Base-by-base conservation (phyloP, 2,797 vertebrate genomes). In the Glossophaga mutica region DNA sequence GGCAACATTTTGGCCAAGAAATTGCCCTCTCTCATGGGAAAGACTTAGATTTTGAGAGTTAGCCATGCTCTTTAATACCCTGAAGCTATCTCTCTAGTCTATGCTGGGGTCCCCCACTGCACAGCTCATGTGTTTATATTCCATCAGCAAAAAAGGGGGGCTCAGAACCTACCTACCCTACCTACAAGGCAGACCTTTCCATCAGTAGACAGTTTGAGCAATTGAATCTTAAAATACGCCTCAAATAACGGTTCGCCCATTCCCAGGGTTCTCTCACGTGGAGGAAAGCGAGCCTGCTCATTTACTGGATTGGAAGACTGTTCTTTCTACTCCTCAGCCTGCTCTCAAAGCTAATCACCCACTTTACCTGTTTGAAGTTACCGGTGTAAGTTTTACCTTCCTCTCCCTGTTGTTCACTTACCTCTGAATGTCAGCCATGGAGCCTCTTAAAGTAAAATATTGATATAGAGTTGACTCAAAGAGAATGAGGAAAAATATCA, bases 361-460 rank as follows among this genome's bases (percentile, higher is more conserved):
- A 52, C 70, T 89, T 65, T 26, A 68, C 65, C 15, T 42, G 22
- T 52, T 88, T 82, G 59, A 70, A 84, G 22, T 50, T 18, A 15
- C 39, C 82, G 26, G 11, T 71, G 44, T 9, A 29, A 1, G 1
- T 68, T 32, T 87, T 77, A 44, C 44, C 68, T 42, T 19, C 62
- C 65, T 87, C 76, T 73, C 44, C 39, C 50, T 46, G 26, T 50
- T 67, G 11, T 24, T 84, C 34, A 84, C 65, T 89, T 87, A 71
- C 32, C 32, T 91, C 5, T 90, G 39, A 24, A 55, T 67, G 12
- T 84, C 73, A 34, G 73, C 71, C 86, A 67, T 15, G 29, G 83
- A 81, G 21, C 39, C 42, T 93, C 46, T 93, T 94, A 57, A 94
- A 93, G 76, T 59, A 87, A 94, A 94, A 94, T 55, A 82, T 83